Percentiles rank a stretch among this genome's conserved stretches.
These are phyloP conservation scores for Rutilus rutilus DNA, from an alignment of 2,113 vertebrate genomes.

Conservation along the genomic window DNA sequence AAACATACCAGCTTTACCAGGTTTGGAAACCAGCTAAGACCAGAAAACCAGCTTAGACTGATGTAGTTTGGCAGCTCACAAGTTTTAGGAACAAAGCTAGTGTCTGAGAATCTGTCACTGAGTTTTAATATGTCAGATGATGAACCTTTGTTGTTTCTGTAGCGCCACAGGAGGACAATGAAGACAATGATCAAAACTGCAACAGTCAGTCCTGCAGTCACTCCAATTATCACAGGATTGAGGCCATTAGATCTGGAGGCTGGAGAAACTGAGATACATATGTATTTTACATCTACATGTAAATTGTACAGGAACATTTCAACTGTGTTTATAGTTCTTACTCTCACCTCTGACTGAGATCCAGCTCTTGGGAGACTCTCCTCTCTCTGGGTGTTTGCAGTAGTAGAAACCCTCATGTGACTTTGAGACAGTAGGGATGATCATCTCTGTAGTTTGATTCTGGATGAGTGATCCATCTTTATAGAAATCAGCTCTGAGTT, in stretches of 20 bases:
- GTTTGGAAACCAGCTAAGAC: no score
- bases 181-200: neutral
- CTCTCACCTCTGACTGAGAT: conserved; percentile 42
- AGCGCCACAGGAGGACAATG: neutral
- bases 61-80: neutral
- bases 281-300: neutral
- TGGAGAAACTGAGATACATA: neutral
- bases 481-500: conserved; percentile 36
- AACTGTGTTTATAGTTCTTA: neutral
- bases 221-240: neutral
- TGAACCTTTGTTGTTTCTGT: conserved; percentile 10
- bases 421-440: conserved; percentile 32
- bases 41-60: no score
- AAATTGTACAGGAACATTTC: neutral
- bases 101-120: neutral
- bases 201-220: neutral
- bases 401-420: conserved; percentile 42
- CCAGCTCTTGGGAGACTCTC: conserved; percentile 42
- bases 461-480: conserved; percentile 39
- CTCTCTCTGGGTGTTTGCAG: conserved; percentile 31
- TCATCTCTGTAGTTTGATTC: conserved; percentile 39
- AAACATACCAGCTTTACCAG: no score
- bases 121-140: neutral
- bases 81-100: neutral
- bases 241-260: neutral